Evolutionary conservation across 2,797 vertebrate species (phyloP), one percentile per base, ranked within the genome.

Genomic region (Phrynocephalus vlangalii): DNA sequence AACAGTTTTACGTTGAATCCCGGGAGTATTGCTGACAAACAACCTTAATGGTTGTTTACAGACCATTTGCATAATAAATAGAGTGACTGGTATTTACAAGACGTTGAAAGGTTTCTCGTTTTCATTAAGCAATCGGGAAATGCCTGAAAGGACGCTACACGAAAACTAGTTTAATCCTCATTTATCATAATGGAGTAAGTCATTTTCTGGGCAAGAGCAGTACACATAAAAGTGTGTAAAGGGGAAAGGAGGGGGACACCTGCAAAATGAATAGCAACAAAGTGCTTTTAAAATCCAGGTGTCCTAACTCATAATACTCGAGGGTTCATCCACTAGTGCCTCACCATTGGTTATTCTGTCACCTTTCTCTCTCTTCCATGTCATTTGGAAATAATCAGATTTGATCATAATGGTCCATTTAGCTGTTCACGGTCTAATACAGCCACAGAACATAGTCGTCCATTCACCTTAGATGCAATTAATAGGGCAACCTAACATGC

Each of bases 31-130:
- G 52, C 70, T 48, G 71, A 63, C 76, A 91, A 86, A 87, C 63
- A 90, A 60, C 28, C 30, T 84, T 86, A 44, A 80, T 76, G 15
- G 26, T 15, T 87, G 71, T 92, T 48, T 86, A 86, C 26, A 44
- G n/a, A 91, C 68, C 68, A 79, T n/a, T 92, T 66, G 13, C 66
- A 67, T 50, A 81, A 82, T 75, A 94, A 93, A 92, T 60, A 83
- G 6, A 87, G 38, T 1, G 20, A 82, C 88, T 91, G 90, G 67
- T 75, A 89, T 73, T 87, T 89, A 70, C 22, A 93, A 67, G 75
- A 50, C 86, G 83, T 75, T 87, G 20, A 81, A 89, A 18, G 77
- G 81, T 52, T 92, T 75, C 87, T 85, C 66, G 0, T 0, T 90
- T 73, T 91, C 82, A 79, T 83, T 81, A 82, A 68, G 33, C 89